Evolutionary conservation across 2,797 vertebrate species (phyloP).

Genomic region (Chelmon rostratus): DNA sequence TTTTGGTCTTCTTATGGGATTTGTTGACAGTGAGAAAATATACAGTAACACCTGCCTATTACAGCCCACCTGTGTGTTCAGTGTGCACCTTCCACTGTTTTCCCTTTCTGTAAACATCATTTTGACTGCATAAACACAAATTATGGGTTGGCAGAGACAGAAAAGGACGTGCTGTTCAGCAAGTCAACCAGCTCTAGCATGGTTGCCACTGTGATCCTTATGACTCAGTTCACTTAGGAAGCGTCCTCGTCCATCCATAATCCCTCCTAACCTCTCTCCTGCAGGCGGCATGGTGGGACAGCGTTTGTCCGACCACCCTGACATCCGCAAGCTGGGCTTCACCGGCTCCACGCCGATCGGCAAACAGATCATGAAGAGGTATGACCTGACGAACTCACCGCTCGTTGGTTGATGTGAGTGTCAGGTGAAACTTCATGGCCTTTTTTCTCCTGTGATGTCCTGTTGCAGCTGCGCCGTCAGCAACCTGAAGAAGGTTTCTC

Average conservation of each 20-base stretch:
- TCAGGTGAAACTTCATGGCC: background rate
- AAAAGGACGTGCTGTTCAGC: background rate
- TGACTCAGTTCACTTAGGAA: background rate
- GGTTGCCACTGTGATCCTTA: background rate
- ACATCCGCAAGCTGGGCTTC: slow-evolving; percentile 97
- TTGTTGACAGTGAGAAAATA: background rate
- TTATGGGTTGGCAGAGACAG: too few species aligned
- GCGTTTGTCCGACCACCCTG: slow-evolving; percentile 93
- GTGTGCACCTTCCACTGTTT: too few species aligned
- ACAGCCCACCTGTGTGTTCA: background rate
- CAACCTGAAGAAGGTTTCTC: slow-evolving; percentile 97
- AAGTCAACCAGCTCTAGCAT: background rate
- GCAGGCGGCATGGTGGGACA: slow-evolving; percentile 94
- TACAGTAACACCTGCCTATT: too few species aligned
- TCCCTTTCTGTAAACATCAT: background rate
- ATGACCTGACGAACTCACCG: background rate
- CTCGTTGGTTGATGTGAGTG: background rate
- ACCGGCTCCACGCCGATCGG: slow-evolving; percentile 95
- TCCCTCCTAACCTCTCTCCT: background rate
- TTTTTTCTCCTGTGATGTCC: slow-evolving; percentile 8
- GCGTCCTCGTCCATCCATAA: background rate
- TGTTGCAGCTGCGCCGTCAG: slow-evolving; percentile 90
- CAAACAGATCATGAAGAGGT: slow-evolving; percentile 99
- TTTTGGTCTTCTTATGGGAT: background rate
- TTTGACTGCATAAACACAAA: too few species aligned